Conservation (phyloP, 2,797 vertebrate genomes). For the Pseudocheirus occidentalis region DNA sequence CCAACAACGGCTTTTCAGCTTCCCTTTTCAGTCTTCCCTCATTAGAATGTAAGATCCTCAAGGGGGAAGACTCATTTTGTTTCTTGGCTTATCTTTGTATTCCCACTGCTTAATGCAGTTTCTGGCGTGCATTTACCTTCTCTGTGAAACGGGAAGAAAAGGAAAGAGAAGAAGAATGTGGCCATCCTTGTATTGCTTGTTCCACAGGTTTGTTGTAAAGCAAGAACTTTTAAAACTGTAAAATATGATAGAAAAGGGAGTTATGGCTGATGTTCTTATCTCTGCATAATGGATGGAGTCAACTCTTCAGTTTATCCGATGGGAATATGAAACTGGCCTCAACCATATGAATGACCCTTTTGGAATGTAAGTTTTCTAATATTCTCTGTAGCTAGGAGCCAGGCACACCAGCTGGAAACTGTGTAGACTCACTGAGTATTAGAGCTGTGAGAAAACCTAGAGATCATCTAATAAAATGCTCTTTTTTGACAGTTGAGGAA, state of each 20-base stretch:
- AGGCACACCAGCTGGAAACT: neutral
- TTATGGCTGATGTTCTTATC: neutral
- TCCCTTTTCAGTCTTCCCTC: too few relatives aligned
- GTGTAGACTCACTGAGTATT: neutral
- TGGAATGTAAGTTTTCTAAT: neutral
- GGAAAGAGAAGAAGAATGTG: neutral
- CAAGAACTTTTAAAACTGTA: neutral
- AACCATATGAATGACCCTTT: neutral
- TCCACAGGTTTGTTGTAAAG: neutral
- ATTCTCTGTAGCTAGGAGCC: neutral
- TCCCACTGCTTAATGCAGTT: too few relatives aligned
- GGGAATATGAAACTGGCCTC: neutral
- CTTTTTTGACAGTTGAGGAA: neutral
- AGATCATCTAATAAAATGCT: neutral
- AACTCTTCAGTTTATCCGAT: neutral
- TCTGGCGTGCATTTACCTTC: too few relatives aligned
- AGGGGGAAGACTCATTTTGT: too few relatives aligned
- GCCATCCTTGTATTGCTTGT: neutral
- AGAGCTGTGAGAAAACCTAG: neutral
- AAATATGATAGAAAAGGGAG: neutral
- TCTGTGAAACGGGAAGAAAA: too few relatives aligned
- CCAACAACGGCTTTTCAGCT: neutral
- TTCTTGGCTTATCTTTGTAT: too few relatives aligned
- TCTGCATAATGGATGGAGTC: neutral
- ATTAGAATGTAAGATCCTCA: too few relatives aligned